These are phyloP conservation scores for Pseudomyrmex pallidus DNA, from an alignment of 1,140 invertebrate species.

Conservation along the genomic window DNA sequence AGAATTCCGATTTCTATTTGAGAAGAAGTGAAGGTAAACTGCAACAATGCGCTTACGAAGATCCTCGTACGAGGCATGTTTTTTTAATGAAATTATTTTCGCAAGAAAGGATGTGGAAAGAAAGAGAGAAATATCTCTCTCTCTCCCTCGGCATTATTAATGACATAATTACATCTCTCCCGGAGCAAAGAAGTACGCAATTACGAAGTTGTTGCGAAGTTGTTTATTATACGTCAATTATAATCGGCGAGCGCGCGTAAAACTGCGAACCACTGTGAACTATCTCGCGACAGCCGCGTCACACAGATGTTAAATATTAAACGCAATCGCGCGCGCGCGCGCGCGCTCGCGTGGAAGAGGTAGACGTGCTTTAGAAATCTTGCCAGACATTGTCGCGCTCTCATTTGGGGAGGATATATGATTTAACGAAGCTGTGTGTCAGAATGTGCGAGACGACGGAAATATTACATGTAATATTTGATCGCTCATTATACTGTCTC, in stretches of 20 bases:
- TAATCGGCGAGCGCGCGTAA: conserved; percentile 20
- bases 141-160: neutral
- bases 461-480: conserved; percentile 73
- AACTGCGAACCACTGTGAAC: conserved; percentile 65
- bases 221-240: conserved; percentile 18
- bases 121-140: too few species aligned
- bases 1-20: neutral
- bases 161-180: neutral
- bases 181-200: neutral
- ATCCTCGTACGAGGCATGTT: neutral
- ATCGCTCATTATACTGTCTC: conserved; percentile 73
- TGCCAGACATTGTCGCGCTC: conserved; percentile 77
- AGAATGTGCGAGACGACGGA: conserved; percentile 60
- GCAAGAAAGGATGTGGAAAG: neutral
- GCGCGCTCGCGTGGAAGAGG: conserved; percentile 50
- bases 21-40: conserved; percentile 3
- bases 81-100: neutral
- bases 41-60: neutral
- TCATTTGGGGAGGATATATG: conserved; percentile 72
- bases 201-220: neutral
- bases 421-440: conserved; percentile 73
- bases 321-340: conserved; percentile 59
- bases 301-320: conserved; percentile 80
- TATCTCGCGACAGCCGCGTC: conserved; percentile 66
- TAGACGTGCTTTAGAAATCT: conserved; percentile 77